These are phyloP conservation scores for Odocoileus virginianus DNA, from an alignment of 2,113 vertebrate genomes.

Conservation along the genomic window DNA sequence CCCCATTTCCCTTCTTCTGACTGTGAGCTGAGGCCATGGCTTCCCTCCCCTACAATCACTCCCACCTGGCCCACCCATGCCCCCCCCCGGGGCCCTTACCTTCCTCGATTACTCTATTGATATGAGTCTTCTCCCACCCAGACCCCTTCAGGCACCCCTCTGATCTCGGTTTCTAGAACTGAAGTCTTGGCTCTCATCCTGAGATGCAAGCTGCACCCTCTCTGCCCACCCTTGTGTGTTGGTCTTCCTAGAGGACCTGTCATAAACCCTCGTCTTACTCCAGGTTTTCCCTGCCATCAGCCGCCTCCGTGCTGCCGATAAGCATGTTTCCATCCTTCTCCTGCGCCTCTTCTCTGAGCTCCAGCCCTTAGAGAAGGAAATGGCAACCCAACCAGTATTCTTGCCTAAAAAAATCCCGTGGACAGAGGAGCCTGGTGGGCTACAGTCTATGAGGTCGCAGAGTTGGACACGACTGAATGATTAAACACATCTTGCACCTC, in stretches of 20 bases:
- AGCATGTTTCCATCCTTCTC: not conserved
- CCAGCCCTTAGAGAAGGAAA: not conserved
- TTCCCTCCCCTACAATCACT: rapidly evolving
- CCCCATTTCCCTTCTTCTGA: not conserved
- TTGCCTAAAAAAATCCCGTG: not conserved
- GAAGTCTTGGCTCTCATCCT: not conserved
- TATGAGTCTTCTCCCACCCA: no score
- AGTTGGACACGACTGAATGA: not conserved
- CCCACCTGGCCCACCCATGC: not conserved
- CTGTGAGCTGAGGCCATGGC: not conserved
- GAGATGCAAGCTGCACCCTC: not conserved
- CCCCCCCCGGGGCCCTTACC: no score
- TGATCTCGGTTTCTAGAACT: not conserved
- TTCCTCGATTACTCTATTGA: not conserved
- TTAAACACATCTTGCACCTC: not conserved
- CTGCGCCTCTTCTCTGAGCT: not conserved
- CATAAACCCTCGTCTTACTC: not conserved
- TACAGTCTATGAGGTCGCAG: not conserved
- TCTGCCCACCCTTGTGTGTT: rapidly evolving
- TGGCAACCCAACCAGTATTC: not conserved
- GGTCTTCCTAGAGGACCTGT: rapidly evolving
- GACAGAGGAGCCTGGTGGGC: not conserved
- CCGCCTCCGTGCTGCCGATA: not conserved
- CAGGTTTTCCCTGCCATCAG: not conserved
- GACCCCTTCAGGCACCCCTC: rapidly evolving